A percentile compares a stretch with the other conserved stretches of the same genome.
These are phyloP conservation scores for Tipula unca DNA, from an alignment of 2,888 invertebrate species.

Conservation along the genomic window DNA sequence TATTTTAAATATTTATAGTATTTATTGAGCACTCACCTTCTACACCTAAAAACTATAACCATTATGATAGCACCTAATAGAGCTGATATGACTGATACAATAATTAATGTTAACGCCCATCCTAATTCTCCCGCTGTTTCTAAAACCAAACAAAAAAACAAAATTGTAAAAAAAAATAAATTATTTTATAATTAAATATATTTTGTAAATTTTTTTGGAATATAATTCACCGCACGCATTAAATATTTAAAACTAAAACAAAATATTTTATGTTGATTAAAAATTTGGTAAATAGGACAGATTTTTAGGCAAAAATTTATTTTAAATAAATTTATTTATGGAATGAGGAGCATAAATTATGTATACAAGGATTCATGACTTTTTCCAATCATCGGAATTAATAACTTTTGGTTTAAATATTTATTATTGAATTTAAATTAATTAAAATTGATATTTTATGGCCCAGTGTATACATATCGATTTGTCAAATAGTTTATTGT, in stretches of 20 bases:
- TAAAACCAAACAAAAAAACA: constrained; percentile 19
- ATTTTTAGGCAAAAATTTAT: not conserved
- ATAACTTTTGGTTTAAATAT: not conserved
- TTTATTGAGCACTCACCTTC: constrained; percentile 14
- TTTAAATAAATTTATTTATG: not conserved
- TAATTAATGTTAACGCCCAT: constrained; percentile 60
- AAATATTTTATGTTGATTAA: not conserved
- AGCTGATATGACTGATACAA: constrained; percentile 61
- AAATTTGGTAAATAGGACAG: not conserved
- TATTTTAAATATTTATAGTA: not conserved
- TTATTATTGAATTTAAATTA: not conserved
- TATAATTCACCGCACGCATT: not conserved
- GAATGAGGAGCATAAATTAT: not conserved
- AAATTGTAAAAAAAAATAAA: no score
- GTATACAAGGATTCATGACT: not conserved
- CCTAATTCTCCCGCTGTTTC: constrained; percentile 53
- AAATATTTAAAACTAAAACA: not conserved
- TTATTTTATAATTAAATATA: not conserved
- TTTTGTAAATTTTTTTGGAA: not conserved
- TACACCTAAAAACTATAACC: constrained; percentile 60
- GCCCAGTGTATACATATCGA: not conserved
- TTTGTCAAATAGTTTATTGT: not conserved
- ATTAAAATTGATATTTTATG: not conserved
- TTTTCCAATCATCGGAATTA: not conserved
- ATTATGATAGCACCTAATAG: constrained; percentile 62